Percentiles rank a stretch among this genome's conserved stretches.
phyloP scores from a whole-genome alignment of 37 sponge, comb jelly and placozoan species.

The Beroe ovata region DNA sequence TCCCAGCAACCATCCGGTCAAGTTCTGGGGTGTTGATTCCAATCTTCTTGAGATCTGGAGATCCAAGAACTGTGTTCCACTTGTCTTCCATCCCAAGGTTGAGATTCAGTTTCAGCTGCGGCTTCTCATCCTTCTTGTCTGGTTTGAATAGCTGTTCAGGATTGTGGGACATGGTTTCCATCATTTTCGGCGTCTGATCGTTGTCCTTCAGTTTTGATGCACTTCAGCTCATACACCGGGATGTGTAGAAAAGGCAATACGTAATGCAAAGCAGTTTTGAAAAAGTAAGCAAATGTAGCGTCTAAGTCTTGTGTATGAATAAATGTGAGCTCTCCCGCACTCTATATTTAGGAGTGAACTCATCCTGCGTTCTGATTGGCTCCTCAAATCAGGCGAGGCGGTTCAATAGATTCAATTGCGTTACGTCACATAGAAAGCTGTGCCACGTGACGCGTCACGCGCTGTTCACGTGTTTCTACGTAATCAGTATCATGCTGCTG shows the following conservation, averaged over 20 bases:
- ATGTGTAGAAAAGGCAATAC: background rate
- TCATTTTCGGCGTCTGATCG: conserved; percentile 26
- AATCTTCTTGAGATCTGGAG: conserved; percentile 56
- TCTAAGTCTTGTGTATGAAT: conserved; percentile 66
- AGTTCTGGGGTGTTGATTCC: conserved; percentile 60
- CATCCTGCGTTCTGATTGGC: conserved; percentile 57
- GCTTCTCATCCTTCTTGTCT: conserved; percentile 54
- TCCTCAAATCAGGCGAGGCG: conserved; percentile 59
- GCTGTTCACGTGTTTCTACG: background rate
- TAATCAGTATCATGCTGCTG: background rate
- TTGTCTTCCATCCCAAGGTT: conserved; percentile 38
- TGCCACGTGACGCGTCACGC: background rate
- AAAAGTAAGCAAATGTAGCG: conserved; percentile 58
- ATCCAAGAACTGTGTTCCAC: conserved; percentile 35
- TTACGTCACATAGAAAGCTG: conserved; percentile 44
- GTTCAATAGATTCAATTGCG: conserved; percentile 68
- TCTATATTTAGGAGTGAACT: conserved; percentile 66
- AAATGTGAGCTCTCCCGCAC: conserved; percentile 45
- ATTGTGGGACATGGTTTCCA: conserved; percentile 62
- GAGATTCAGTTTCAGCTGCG: conserved; percentile 59
- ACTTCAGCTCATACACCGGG: background rate
- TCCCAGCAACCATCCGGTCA: conserved; percentile 2
- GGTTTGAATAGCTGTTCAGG: conserved; percentile 64
- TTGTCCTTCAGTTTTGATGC: conserved; percentile 41
- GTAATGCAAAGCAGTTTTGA: conserved; percentile 30